Conservation (phyloP, 2,888 invertebrate genomes). For the Ochropacha duplaris region DNA sequence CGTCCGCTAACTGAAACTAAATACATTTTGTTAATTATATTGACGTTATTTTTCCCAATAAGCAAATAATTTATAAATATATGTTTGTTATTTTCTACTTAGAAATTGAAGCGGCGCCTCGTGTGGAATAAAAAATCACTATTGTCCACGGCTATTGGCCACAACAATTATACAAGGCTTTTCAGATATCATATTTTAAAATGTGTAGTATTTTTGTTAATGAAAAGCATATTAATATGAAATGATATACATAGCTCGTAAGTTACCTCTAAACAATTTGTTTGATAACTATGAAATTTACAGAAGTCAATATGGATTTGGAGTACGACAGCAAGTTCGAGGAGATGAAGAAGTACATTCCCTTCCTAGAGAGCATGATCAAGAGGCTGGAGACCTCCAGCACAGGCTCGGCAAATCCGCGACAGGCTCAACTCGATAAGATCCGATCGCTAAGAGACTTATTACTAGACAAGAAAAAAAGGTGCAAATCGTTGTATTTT, state of each 20-base stretch:
- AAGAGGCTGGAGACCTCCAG: conserved; percentile 81
- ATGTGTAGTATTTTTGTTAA: too few relatives aligned
- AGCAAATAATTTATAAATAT: too few relatives aligned
- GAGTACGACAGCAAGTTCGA: conserved; percentile 85
- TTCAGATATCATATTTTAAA: too few relatives aligned
- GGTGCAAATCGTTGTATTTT: conserved; percentile 45
- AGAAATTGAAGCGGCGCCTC: too few relatives aligned
- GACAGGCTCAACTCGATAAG: conserved; percentile 85
- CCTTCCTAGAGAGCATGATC: conserved; percentile 89
- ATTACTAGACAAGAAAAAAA: conserved; percentile 84
- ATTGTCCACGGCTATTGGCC: too few relatives aligned
- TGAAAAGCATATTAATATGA: neutral
- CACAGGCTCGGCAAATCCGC: conserved; percentile 66
- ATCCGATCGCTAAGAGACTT: conserved; percentile 85
- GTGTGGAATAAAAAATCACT: too few relatives aligned
- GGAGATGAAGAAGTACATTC: conserved; percentile 87
- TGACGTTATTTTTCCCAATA: too few relatives aligned
- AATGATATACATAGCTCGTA: neutral
- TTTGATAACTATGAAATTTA: conserved; percentile 24
- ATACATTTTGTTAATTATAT: too few relatives aligned
- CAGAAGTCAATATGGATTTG: conserved; percentile 64
- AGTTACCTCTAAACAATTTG: neutral
- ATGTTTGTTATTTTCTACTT: too few relatives aligned
- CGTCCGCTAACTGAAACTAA: too few relatives aligned
- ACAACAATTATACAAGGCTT: too few relatives aligned